Base-by-base conservation (phyloP, 2,888 invertebrate genomes). In the Pomacea canaliculata region DNA sequence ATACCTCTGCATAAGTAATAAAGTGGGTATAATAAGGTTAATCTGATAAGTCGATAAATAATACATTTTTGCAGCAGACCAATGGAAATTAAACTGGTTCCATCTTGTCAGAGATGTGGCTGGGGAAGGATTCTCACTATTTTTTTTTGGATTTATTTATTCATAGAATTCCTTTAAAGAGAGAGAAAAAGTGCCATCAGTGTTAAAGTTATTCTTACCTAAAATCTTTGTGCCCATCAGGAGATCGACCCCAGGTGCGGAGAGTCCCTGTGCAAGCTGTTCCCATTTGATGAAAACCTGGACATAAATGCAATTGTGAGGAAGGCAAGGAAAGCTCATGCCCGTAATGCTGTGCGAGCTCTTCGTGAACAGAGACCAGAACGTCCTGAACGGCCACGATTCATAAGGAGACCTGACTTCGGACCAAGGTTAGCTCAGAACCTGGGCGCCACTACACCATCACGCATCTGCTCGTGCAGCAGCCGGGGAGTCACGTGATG, bases 201-300 rank as follows among this genome's bases (percentile, higher is more conserved):
- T 13, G 2, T 56, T 56, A 56, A 37, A 37, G 5, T 37, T 37
- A 56, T 56, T 56, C 51, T 56, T 8, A 56, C 51, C 10, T 56
- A 56, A 56, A 56, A 56, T 56, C 12, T 56, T 56, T 56, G 10
- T 56, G 16, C 51, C 37, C 5, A 56, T 27, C 95, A 98, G 93
- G 98, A 98, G 93, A 97, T 99, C 84, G 98, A 98, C 90, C 97
- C 98, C 5, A 94, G 96, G 90, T 96, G 97, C 75, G 99, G 97
- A 27, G 96, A 97, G 91, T 97, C 97, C 90, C 92, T 99, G 78
- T 99, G 97, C 89, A 94, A 97, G 79, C 92, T 98, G 70, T 99
- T 99, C 91, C 95, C 97, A 5, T 95, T 96, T 91, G 99, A 99
- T 82, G 87, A 87, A 71, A 88, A 87, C 79, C 85, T 89, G 62